Base-by-base conservation (phyloP, 2,888 invertebrate genomes). In the Alentia gelatinosa region DNA sequence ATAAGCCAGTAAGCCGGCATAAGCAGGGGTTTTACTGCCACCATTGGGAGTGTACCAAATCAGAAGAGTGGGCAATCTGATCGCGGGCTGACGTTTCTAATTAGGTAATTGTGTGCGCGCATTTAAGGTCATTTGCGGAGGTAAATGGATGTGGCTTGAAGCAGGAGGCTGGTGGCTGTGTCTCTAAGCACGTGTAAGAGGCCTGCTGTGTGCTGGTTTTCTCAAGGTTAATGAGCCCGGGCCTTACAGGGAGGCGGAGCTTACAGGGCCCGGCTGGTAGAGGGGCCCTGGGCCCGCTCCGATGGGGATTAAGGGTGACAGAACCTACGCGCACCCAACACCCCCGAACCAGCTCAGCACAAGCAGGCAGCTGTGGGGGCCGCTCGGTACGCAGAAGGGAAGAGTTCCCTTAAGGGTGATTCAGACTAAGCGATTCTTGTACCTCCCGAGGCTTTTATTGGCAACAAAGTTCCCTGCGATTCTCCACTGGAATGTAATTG, bases 111-210 rank as follows among this genome's bases (percentile, higher is more conserved):
- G 74, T 33, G n/a, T 30, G 74, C 30, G 30, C 30, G 74, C 30
- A 74, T 74, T 74, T 74, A 74, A 74, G 74, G 74, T 74, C 74
- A 74, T 74, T 74, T 74, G 74, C 30, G 12, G 74, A 26, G 74
- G 74, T 74, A 74, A 74, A 74, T 79, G 39, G 79, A 35, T 79
- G 79, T 35, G 39, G 39, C 79, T 23, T n/a, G 39, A 79, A 39
- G 79, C 39, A 35, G 79, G 37, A 79, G 12, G 39, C 26, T 15
- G 39, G 79, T 79, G 37, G 37, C 15, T 19, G 37, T 39, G 5
- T 79, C 79, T 37, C 23, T 79, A 79, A 79, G 35, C 39, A 79
- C 37, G 15, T 79, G 15, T 79, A 79, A 74, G 79, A 79, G 39
- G 79, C 35, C 74, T 74, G 26, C 30, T 33, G 74, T 15, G 26